Conservation (phyloP, 1,140 invertebrate species). For the Leguminivora glycinivorella region DNA sequence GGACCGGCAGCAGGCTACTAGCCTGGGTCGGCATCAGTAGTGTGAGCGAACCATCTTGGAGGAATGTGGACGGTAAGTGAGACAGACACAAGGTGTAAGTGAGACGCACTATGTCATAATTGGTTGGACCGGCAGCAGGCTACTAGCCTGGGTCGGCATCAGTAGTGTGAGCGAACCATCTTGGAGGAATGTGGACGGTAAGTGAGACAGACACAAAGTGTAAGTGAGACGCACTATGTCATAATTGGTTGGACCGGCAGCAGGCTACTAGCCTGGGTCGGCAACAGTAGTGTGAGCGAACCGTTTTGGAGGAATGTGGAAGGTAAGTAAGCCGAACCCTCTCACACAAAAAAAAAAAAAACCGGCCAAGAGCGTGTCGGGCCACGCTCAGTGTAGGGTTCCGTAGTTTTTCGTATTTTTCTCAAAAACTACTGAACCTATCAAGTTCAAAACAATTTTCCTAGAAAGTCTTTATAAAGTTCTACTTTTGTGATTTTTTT, state of each 20-base stretch:
- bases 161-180: conserved; percentile 49
- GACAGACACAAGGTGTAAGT: conserved; percentile 17
- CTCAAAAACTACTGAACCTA: too few species aligned
- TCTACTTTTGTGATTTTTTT: too few species aligned
- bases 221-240: conserved; percentile 10
- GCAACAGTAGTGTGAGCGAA: conserved; percentile 56
- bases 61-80: conserved; percentile 55
- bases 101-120: conserved; percentile 5
- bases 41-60: conserved; percentile 52
- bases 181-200: conserved; percentile 64
- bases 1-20: conserved; percentile 41
- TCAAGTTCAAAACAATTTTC: too few species aligned
- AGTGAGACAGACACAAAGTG: conserved; percentile 7
- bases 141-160: conserved; percentile 63
- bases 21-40: conserved; percentile 66
- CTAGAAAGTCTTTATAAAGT: too few species aligned
- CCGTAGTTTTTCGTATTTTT: too few species aligned
- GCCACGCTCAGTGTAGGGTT: too few species aligned
- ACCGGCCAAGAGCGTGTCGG: too few species aligned
- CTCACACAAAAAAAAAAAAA: too few species aligned
- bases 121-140: conserved; percentile 38
- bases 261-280: conserved; percentile 57
- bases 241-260: conserved; percentile 36
- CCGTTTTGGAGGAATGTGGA: conserved; percentile 57
- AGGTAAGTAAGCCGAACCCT: conserved; percentile 41